These are phyloP conservation scores for Lasioglossum calceatum DNA, from an alignment of 2,888 invertebrate genomes.

Conservation along the genomic window DNA sequence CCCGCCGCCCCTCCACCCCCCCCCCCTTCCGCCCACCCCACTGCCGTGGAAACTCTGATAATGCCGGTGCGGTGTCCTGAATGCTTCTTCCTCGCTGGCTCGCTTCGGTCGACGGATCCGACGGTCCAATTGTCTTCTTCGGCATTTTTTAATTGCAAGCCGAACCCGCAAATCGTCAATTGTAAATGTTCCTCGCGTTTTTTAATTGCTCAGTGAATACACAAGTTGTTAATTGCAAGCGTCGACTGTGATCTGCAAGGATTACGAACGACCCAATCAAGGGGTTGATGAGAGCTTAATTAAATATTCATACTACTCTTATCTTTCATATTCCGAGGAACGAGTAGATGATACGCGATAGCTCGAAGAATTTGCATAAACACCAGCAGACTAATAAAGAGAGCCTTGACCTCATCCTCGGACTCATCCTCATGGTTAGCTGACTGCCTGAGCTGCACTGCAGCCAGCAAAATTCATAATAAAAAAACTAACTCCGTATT, in stretches of 20 bases:
- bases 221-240: neutral
- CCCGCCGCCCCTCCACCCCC: neutral
- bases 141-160: neutral
- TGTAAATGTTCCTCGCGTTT: too few species aligned
- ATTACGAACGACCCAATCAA: neutral
- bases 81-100: slow-evolving; percentile 14
- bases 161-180: neutral
- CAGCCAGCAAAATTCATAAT: neutral
- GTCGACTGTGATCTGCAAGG: neutral
- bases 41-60: slow-evolving; percentile 32
- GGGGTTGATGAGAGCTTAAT: neutral
- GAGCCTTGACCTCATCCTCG: neutral
- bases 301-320: neutral
- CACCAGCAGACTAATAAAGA: neutral
- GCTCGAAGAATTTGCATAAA: neutral
- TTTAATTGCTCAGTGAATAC: neutral
- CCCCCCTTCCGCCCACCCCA: neutral
- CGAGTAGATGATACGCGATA: neutral
- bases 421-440: neutral
- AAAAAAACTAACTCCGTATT: neutral
- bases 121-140: neutral
- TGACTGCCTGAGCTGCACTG: neutral
- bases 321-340: neutral
- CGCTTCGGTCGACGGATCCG: neutral
- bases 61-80: slow-evolving; percentile 37